Base-by-base conservation (phyloP, 2,113 vertebrate genomes). In the Smithornis capensis region DNA sequence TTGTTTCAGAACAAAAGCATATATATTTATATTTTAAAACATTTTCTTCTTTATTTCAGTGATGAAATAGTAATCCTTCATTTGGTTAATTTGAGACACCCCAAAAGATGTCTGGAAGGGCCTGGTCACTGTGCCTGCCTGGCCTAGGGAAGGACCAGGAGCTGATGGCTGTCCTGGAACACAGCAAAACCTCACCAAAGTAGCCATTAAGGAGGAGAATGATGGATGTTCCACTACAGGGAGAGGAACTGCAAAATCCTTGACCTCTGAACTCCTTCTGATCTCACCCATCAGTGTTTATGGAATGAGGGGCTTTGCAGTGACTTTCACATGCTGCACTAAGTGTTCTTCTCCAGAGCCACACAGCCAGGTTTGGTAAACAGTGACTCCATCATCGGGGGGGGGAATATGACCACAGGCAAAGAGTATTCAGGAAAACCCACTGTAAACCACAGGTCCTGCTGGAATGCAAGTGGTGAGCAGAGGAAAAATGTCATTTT, bases 151-250 rank as follows among this genome's bases (percentile, higher is more conserved):
- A 62, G 40, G 14, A 64, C 23, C 18, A 64, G 24, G 49, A 63
- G 44, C 6, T 24, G 42, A n/a, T 7, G 23, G 42, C 28, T 62
- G 9, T 24, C n/a, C 44, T 44, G 22, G 38, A 19, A 52, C 14
- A 57, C 35, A 47, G n/a, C 22, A 47, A 89, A 31, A 31, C 14
- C 40, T 57, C 65, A 49, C n/a, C 29, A 18, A 83, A 71, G 14
- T 3, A 67, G 21, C 40, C 31, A 18, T 49, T 60, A n/a, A 80
- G 22, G 33, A 56, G 17, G 5, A 44, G 29, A n/a, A 64, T 7
- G 44, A 44, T 31, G 70, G 27, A 28, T 4, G 11, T 79, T 76
- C 37, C 15, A 5, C 16, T 24, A 9, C 0, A 0, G 17, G 57
- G 31, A 82, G 29, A 55, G 35, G 50, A 81, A 77, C 33, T 27